Base-by-base conservation (phyloP, 2,113 vertebrate species). In the Xiphophorus hellerii region DNA sequence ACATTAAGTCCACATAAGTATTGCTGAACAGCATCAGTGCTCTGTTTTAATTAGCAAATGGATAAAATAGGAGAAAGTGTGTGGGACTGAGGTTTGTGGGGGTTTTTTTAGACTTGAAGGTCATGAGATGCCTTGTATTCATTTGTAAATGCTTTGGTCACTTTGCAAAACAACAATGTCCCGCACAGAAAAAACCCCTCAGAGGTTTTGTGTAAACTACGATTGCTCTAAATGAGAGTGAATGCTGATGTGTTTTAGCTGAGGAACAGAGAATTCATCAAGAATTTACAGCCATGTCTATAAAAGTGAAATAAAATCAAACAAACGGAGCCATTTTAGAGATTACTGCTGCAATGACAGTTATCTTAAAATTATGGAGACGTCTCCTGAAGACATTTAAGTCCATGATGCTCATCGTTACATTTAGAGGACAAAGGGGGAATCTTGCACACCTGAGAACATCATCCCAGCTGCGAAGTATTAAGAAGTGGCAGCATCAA, bases 41-140 rank as follows among this genome's bases (percentile, higher is more conserved):
- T 75, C 22, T n/a, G 27, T 67, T 78, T 72, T 54, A 78, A 74
- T 77, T 66, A 76, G 51, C 9, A 71, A 75, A 74, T 69, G 27
- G 51, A 74, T 31, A 42, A 39, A 75, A 37, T 20, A 35, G 51
- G 48, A 77, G 29, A 58, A 66, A 72, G 27, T 29, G 0, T 33
- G 66, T 29, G 48, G 39, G 29, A 35, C 37, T 51, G 29, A 3
- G 0, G 39, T 5, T 20, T 70, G 31, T 30, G 61, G 67, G 35
- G 9, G 9, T 2, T 10, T 10, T 35, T 35, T 37, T 51, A 58
- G 51, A 58, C 20, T 28, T 54, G 9, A 14, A 13, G 20, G 61
- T 65, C 31, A 61, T 39, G 17, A 78, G 44, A 17, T 42, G 28
- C 60, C 48, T n/a, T 27, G 3, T 44, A 61, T 44, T 60, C 27